Percentiles rank a stretch among this genome's conserved stretches.
Evolutionary conservation across 2,797 vertebrate genomes (phyloP).

Genomic region (Halcyon chelicuti): DNA sequence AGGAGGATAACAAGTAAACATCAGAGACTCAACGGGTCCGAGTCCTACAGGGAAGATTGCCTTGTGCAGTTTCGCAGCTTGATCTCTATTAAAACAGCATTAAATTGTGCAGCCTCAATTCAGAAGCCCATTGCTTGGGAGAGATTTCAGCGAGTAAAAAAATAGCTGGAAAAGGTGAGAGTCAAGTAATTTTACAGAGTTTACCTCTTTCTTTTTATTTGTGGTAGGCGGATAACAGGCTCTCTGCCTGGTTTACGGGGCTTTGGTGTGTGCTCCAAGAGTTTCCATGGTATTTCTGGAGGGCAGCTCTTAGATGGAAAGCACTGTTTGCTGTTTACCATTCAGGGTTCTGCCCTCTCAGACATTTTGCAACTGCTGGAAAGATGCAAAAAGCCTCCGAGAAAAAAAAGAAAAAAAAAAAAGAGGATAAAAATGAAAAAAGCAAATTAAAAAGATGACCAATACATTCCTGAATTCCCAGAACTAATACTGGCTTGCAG

Average conservation of each 20-base stretch:
- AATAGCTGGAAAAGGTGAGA: background rate
- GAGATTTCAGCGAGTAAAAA: background rate
- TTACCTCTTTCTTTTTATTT: background rate
- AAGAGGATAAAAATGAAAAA: too few relatives aligned
- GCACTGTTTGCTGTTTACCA: background rate
- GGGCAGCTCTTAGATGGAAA: background rate
- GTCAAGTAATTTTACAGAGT: background rate
- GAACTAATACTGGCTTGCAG: background rate
- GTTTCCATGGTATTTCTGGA: background rate
- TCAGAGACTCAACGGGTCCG: background rate
- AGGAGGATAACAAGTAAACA: background rate
- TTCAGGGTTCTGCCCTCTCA: background rate
- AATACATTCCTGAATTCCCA: background rate
- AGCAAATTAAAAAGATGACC: background rate
- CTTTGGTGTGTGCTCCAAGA: background rate
- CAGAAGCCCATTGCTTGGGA: background rate
- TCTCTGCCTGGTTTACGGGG: background rate
- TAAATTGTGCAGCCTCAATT: background rate
- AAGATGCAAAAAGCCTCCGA: background rate
- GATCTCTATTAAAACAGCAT: background rate
- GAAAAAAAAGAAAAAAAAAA: background rate
- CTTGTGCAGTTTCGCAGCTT: background rate
- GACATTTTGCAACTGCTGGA: background rate
- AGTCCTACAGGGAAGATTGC: background rate
- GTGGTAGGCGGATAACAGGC: fast-evolving